Evolutionary conservation across 2,113 vertebrate species (phyloP), one percentile per base, ranked within the genome.

Genomic region (Rhynchopsitta pachyrhyncha): DNA sequence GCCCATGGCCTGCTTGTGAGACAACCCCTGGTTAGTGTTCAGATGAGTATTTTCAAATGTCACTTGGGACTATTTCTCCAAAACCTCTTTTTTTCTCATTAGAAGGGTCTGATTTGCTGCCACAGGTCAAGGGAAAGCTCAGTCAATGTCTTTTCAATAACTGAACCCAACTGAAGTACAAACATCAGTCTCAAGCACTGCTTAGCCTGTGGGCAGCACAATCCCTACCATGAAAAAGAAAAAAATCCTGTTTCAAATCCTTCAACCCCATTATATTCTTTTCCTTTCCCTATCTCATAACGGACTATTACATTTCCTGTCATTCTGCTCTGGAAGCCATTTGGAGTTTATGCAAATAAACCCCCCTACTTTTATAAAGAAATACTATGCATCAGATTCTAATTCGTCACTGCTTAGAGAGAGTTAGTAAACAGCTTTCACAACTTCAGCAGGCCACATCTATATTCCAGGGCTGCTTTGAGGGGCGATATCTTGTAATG

Each of bases 341-440:
- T 94, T 41, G 37, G 50, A 93, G 28, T 88, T 73, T 23, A 77
- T 50, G 90, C 59, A 95, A 96, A 97, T 68, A 82, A 31, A 2
- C 11, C 0, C 9, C 7, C 20, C 19, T 49, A 37, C 41, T 88
- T 95, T 92, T 79, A 84, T 70, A 93, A 94, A 94, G 60, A 67
- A 93, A 82, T 59, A 75, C 14, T 69, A 41, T 25, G 24, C 39
- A 59, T 90, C 85, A 75, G 77, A 66, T 95, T 96, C 27, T 76
- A 93, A 93, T 92, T 97, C 71, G 85, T 96, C 80, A 92, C 82
- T 81, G 35, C 50, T 95, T 81, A 90, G 66, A 84, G 59, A 83
- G 52, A 92, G 60, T 60, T 87, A 63, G 76, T 44, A 93, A 95
- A 71, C 79, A 86, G 70, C 90, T 96, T 93, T 93, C 94, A 83